Percentiles rank a stretch among this genome's conserved stretches.
phyloP scores from a whole-genome alignment of 2,113 vertebrate genomes.

The Cercopithecus mona region DNA sequence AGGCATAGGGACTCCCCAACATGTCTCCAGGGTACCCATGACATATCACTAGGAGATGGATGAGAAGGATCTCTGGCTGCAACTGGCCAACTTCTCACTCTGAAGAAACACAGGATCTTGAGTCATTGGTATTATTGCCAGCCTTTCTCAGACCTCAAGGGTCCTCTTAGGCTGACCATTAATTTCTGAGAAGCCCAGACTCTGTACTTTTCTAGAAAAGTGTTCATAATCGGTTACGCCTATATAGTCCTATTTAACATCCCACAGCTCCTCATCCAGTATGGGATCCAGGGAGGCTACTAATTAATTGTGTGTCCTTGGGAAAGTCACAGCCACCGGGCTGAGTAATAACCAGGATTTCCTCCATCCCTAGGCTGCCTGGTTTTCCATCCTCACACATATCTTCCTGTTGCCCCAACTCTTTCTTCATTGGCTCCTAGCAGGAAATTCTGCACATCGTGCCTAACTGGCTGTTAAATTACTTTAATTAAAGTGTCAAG shows the following conservation, averaged over 20 bases:
- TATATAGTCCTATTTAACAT: neutral
- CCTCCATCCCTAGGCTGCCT: neutral
- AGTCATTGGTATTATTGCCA: neutral
- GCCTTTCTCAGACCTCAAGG: neutral
- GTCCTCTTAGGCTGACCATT: neutral
- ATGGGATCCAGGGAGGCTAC: neutral
- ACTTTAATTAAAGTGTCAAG: slow-evolving; percentile 87
- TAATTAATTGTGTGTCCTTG: slow-evolving; percentile 72
- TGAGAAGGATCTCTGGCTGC: neutral
- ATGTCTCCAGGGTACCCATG: neutral
- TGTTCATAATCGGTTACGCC: neutral
- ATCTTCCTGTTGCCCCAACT: slow-evolving; percentile 14
- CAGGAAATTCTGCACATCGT: slow-evolving; percentile 83
- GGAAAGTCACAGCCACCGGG: slow-evolving; percentile 30
- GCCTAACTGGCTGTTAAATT: slow-evolving; percentile 88
- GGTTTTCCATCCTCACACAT: neutral
- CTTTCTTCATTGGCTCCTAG: slow-evolving; percentile 71
- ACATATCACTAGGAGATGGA: neutral
- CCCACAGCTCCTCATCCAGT: neutral
- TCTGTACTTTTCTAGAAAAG: slow-evolving; percentile 16
- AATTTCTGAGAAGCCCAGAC: slow-evolving; percentile 33
- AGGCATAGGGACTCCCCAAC: neutral
- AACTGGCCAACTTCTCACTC: neutral
- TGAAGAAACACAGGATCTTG: neutral
- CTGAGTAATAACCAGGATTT: slow-evolving; percentile 45